Percentiles rank a stretch among this genome's conserved stretches.
These are phyloP conservation scores for Xestia c-nigrum DNA, from an alignment of 2,888 invertebrate genomes.

Conservation along the genomic window DNA sequence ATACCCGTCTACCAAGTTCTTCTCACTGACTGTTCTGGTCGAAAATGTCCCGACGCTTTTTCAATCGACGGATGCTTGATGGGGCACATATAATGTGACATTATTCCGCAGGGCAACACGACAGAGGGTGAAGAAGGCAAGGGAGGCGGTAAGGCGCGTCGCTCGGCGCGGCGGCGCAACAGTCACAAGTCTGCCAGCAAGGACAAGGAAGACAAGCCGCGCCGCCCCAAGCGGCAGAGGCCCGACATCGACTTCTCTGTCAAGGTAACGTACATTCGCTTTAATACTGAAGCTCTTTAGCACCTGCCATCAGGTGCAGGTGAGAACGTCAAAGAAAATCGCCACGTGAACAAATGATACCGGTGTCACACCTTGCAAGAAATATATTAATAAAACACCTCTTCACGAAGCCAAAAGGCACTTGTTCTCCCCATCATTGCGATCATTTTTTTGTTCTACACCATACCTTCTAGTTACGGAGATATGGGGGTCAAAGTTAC, in stretches of 20 bases:
- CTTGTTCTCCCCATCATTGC: too few relatives aligned
- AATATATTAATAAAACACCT: too few relatives aligned
- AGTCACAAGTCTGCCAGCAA: conserved; percentile 83
- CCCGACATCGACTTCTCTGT: conserved; percentile 91
- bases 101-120: conserved; percentile 81
- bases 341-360: background rate
- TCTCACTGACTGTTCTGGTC: too few relatives aligned
- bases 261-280: conserved; percentile 75
- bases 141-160: conserved; percentile 76
- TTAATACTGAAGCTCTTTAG: background rate
- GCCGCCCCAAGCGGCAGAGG: conserved; percentile 80
- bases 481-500: too few relatives aligned
- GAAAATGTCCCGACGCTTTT: too few relatives aligned
- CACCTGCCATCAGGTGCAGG: background rate
- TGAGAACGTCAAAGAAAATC: background rate
- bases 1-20: background rate
- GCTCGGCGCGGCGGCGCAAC: conserved; percentile 81
- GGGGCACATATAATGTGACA: background rate
- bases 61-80: background rate
- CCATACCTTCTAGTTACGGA: too few relatives aligned
- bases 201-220: conserved; percentile 74
- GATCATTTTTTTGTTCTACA: too few relatives aligned
- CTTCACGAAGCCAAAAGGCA: too few relatives aligned
- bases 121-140: conserved; percentile 85
- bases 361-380: background rate